Percentiles rank a stretch among this genome's conserved stretches.
These are phyloP conservation scores for Andrena flavipes DNA, from an alignment of 2,888 invertebrate genomes.

Conservation along the genomic window DNA sequence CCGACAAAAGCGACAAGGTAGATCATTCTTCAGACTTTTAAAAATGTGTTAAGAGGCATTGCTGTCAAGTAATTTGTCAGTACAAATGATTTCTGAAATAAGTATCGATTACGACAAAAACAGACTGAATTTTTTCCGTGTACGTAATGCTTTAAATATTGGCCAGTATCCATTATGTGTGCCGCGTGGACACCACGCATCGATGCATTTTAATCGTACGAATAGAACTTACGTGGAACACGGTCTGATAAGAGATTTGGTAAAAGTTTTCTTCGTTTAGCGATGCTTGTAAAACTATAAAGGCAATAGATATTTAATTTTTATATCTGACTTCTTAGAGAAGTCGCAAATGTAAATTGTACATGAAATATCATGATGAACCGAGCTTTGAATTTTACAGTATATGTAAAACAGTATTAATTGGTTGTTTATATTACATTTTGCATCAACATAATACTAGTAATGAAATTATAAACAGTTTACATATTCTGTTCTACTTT, in stretches of 20 bases:
- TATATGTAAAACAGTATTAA: conserved; percentile 54
- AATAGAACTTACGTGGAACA: conserved; percentile 30
- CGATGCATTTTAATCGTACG: conserved; percentile 41
- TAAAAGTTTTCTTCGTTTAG: conserved; percentile 47
- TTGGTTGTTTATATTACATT: conserved; percentile 57
- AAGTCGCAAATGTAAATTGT: conserved; percentile 64
- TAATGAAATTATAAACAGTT: conserved; percentile 13
- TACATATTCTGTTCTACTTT: conserved; percentile 14
- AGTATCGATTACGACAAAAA: conserved; percentile 48
- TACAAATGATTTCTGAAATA: conserved; percentile 42
- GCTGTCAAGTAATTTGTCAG: conserved; percentile 53
- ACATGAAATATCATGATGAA: conserved; percentile 56
- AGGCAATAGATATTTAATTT: conserved; percentile 69
- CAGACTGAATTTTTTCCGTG: conserved; percentile 65
- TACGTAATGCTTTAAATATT: conserved; percentile 46
- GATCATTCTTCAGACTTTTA: conserved; percentile 43
- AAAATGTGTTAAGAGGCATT: conserved; percentile 35
- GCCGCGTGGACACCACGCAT: conserved; percentile 25
- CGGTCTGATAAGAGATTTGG: conserved; percentile 41
- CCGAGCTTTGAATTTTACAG: conserved; percentile 62
- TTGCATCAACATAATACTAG: conserved; percentile 27
- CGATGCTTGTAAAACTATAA: conserved; percentile 50
- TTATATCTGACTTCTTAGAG: conserved; percentile 63
- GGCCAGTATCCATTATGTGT: conserved; percentile 31
- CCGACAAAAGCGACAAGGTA: conserved; percentile 57